A percentile compares a stretch with the other conserved stretches of the same genome.
Conservation (phyloP, 2,797 vertebrate species). For the Micropoecilia bifurca region DNA sequence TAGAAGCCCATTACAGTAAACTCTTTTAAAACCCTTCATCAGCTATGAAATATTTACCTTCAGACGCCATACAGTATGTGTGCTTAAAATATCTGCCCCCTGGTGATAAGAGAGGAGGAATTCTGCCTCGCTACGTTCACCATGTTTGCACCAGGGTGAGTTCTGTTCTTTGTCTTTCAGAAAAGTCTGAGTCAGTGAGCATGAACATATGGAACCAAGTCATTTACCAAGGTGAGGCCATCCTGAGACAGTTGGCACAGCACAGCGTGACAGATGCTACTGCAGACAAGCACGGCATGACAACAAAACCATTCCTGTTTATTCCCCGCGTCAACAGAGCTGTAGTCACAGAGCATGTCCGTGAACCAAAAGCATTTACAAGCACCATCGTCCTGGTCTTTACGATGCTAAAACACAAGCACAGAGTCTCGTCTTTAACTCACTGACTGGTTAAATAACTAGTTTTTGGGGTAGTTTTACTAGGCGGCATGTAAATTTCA, state of each 20-base stretch:
- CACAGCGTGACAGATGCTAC: conserved; percentile 65
- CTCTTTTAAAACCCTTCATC: conserved; percentile 13
- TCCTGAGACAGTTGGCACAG: conserved; percentile 67
- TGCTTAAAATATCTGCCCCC: conserved; percentile 35
- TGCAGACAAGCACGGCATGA: conserved; percentile 49
- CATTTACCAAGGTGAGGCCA: conserved; percentile 61
- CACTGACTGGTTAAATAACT: background rate
- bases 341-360: conserved; percentile 28
- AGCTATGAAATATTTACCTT: conserved; percentile 16
- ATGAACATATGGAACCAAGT: conserved; percentile 66
- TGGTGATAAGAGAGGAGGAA: conserved; percentile 11
- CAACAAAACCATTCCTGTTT: conserved; percentile 55
- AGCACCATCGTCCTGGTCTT: background rate
- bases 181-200: conserved; percentile 61
- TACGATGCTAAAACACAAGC: background rate
- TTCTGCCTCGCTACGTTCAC: conserved; percentile 21
- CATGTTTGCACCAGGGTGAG: conserved; percentile 23
- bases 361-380: conserved; percentile 2
- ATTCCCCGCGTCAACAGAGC: conserved; percentile 43
- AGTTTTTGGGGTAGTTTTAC: background rate
- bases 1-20: conserved; percentile 8
- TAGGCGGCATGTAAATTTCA: background rate
- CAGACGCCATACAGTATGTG: conserved; percentile 16
- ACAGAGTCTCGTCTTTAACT: background rate
- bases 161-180: conserved; percentile 37